These are phyloP conservation scores for Entomobrya proxima DNA, from an alignment of 2,888 invertebrate species.

Conservation along the genomic window DNA sequence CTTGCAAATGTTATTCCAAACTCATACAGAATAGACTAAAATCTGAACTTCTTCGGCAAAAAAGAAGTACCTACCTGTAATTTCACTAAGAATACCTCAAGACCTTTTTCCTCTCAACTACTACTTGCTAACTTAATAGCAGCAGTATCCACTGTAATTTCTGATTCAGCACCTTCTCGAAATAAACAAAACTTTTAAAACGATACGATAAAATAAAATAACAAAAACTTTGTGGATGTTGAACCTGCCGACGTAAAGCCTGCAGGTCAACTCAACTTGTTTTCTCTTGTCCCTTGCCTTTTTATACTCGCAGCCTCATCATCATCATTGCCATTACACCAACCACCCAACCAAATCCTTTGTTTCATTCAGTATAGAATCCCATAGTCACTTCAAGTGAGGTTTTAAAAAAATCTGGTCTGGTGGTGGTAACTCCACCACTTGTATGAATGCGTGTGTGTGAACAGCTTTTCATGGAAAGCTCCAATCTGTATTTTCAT, in stretches of 20 bases:
- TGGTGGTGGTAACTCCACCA: background rate
- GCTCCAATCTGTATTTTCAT: background rate
- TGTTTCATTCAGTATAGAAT: background rate
- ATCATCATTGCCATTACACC: background rate
- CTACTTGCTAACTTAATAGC: background rate
- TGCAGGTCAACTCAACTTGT: conserved; percentile 72
- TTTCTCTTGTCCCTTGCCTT: background rate
- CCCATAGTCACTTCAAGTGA: background rate
- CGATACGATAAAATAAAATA: background rate
- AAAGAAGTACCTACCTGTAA: no score
- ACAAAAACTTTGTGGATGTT: conserved; percentile 69
- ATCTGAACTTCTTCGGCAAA: no score
- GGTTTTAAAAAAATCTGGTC: background rate
- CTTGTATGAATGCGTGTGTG: background rate
- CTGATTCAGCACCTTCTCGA: background rate
- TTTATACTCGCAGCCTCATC: background rate
- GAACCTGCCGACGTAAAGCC: conserved; percentile 69
- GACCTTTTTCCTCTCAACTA: background rate
- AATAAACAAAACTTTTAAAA: background rate
- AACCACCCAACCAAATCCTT: background rate
- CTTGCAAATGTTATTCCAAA: no score
- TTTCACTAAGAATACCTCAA: no score
- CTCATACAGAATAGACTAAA: no score
- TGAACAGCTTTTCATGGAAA: background rate
- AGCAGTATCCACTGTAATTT: background rate